phyloP scores from a whole-genome alignment of 2,113 vertebrate genomes.

The Sula dactylatra region DNA sequence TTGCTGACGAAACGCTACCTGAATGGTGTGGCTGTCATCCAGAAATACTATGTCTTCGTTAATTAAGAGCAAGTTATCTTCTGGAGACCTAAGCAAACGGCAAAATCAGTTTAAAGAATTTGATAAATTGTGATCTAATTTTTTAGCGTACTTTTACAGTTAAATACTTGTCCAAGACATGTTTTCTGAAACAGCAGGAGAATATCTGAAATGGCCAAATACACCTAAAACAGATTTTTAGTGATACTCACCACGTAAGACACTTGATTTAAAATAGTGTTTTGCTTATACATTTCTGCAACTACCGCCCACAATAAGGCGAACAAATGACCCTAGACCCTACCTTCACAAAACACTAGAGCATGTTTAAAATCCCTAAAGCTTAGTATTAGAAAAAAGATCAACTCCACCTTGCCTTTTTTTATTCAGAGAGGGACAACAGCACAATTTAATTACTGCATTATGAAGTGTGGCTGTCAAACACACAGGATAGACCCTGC shows the following conservation, averaged over 20 bases:
- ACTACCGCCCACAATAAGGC: not conserved
- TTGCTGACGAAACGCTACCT: not conserved
- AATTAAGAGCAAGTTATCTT: not conserved
- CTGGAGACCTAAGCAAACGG: not conserved
- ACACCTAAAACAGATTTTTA: rapidly evolving
- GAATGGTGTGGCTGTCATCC: not conserved
- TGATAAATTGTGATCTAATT: not conserved
- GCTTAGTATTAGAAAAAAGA: not conserved
- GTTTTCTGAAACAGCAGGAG: not conserved
- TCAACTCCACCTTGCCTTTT: not conserved
- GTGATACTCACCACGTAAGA: rapidly evolving
- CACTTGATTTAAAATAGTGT: not conserved
- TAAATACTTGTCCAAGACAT: not conserved
- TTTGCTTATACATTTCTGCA: not conserved
- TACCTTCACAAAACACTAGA: not conserved
- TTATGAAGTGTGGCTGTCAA: no score
- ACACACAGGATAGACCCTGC: not conserved
- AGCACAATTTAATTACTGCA: not conserved
- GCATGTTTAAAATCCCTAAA: not conserved
- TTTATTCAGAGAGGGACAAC: not conserved
- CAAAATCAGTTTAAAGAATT: not conserved
- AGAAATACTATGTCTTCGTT: not conserved
- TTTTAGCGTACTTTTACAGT: not conserved
- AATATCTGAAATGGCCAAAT: not conserved
- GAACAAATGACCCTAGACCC: not conserved